Conservation (phyloP, 2,797 vertebrate species). For the Phataginus tetradactyla region DNA sequence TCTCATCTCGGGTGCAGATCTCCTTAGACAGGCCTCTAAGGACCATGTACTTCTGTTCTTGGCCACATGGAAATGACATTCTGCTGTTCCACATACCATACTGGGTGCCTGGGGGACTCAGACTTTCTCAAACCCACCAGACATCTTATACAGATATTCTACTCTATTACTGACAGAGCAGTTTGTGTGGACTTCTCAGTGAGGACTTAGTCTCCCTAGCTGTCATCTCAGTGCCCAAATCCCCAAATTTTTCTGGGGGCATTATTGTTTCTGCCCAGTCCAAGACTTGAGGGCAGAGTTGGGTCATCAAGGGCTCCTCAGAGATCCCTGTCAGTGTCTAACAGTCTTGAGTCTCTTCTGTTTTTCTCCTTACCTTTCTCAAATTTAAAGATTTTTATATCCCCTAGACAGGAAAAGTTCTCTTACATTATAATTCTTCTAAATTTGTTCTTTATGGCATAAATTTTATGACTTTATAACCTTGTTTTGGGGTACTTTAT, state of each 20-base stretch:
- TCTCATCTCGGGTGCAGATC: neutral
- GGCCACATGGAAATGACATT: neutral
- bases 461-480: neutral
- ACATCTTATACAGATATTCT: neutral
- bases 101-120: neutral
- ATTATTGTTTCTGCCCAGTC: neutral
- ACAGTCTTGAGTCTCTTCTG: neutral
- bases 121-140: neutral
- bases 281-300: neutral
- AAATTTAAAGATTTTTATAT: slow-evolving; percentile 17
- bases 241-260: neutral
- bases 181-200: neutral
- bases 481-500: neutral
- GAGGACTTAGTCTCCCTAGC: neutral
- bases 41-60: neutral
- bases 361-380: neutral
- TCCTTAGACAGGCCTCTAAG: neutral
- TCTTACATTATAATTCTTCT: neutral
- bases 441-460: slow-evolving; percentile 18
- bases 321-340: neutral
- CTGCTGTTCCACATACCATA: neutral
- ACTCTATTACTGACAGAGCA: neutral
- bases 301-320: neutral
- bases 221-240: neutral
- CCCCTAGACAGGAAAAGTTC: neutral